phyloP scores from a whole-genome alignment of 2,113 vertebrate genomes.

The Illadopsis cleaveri region DNA sequence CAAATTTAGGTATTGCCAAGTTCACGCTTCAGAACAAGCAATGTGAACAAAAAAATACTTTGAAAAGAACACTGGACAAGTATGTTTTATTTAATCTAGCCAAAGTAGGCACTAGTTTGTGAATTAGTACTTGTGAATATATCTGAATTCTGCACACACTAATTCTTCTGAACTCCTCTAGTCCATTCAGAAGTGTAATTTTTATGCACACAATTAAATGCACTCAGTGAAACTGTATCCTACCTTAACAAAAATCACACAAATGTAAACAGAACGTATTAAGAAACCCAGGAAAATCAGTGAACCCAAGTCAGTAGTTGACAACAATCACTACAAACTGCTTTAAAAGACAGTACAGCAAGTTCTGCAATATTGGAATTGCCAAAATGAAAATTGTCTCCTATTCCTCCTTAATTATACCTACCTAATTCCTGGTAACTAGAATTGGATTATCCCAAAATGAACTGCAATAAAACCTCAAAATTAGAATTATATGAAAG shows the following conservation, averaged over 20 bases:
- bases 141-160: neutral
- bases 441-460: neutral
- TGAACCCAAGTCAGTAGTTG: neutral
- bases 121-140: neutral
- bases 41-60: neutral
- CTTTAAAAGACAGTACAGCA: neutral
- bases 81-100: neutral
- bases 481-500: neutral
- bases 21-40: neutral
- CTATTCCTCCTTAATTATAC: neutral
- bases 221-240: neutral
- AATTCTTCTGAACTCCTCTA: neutral
- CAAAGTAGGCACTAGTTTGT: neutral
- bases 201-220: neutral
- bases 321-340: neutral
- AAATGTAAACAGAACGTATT: neutral
- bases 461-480: neutral
- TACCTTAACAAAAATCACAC: neutral
- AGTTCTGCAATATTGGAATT: neutral
- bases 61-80: neutral
- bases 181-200: neutral
- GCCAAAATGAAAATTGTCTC: neutral
- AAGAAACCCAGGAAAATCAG: neutral
- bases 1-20: neutral
- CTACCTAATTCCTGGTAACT: neutral